Evolutionary conservation across 2,113 vertebrate species (phyloP).

Genomic region (Eretmochelys imbricata): DNA sequence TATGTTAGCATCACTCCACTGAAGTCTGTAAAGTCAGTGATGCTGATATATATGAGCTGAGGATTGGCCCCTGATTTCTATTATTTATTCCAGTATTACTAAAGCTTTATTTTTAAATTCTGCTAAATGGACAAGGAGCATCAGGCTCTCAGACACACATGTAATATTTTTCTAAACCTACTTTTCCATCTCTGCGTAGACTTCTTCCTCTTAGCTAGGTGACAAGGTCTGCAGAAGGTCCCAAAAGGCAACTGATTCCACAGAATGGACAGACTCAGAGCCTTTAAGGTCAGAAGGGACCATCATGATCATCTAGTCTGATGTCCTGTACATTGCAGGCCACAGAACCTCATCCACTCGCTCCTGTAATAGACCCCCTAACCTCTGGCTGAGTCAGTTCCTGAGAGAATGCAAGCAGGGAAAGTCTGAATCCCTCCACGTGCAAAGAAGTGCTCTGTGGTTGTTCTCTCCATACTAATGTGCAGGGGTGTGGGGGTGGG

Average conservation of each 20-base stretch:
- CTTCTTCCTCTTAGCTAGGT: background rate
- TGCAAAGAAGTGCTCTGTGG: background rate
- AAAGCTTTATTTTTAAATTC: background rate
- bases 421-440: background rate
- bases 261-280: background rate
- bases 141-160: background rate
- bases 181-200: background rate
- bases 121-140: background rate
- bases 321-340: too few relatives aligned
- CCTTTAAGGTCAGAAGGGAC: background rate
- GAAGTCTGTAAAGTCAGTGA: background rate
- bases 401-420: background rate
- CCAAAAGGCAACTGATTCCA: background rate
- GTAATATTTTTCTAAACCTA: background rate
- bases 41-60: background rate
- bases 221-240: background rate
- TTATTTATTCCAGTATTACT: background rate
- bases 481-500: background rate
- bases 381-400: background rate
- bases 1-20: background rate
- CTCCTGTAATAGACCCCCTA: too few relatives aligned
- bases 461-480: accelerated
- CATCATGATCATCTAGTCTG: background rate
- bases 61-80: background rate
- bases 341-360: too few relatives aligned